Conservation (phyloP, 2,888 invertebrate species). For the Piscicola geometra region DNA sequence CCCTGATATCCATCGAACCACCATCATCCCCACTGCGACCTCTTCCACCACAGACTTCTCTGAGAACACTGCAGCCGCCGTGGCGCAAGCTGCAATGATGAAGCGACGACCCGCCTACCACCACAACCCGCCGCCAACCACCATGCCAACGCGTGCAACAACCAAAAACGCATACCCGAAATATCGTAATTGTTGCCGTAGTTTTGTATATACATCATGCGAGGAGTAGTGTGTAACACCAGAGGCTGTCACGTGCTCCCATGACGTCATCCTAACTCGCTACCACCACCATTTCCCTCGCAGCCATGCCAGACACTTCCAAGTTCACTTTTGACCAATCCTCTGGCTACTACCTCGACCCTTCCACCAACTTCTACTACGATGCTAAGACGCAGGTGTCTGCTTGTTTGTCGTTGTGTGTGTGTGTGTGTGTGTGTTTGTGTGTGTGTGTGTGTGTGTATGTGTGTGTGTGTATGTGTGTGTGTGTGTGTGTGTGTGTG, state of each 20-base stretch:
- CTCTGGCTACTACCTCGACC: slow-evolving; percentile 45
- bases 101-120: slow-evolving; percentile 58
- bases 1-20: neutral
- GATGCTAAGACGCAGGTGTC: slow-evolving; percentile 81
- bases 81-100: slow-evolving; percentile 75
- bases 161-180: slow-evolving; percentile 34
- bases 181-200: slow-evolving; percentile 39
- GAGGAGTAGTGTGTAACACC: neutral
- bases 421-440: slow-evolving; percentile 7
- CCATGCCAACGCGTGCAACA: slow-evolving; percentile 30
- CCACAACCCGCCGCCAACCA: neutral
- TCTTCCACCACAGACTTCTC: slow-evolving; percentile 46
- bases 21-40: neutral
- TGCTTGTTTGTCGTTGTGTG: neutral
- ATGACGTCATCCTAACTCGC: neutral
- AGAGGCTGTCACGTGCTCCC: neutral
- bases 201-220: neutral
- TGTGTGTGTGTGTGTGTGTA: neutral
- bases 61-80: slow-evolving; percentile 61
- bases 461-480: neutral
- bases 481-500: slow-evolving; percentile 4
- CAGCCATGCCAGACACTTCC: slow-evolving; percentile 72
- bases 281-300: slow-evolving; percentile 25
- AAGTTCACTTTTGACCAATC: slow-evolving; percentile 78
- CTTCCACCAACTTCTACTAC: slow-evolving; percentile 80